phyloP scores from a whole-genome alignment of 2,113 vertebrate genomes.

The Pionites leucogaster region DNA sequence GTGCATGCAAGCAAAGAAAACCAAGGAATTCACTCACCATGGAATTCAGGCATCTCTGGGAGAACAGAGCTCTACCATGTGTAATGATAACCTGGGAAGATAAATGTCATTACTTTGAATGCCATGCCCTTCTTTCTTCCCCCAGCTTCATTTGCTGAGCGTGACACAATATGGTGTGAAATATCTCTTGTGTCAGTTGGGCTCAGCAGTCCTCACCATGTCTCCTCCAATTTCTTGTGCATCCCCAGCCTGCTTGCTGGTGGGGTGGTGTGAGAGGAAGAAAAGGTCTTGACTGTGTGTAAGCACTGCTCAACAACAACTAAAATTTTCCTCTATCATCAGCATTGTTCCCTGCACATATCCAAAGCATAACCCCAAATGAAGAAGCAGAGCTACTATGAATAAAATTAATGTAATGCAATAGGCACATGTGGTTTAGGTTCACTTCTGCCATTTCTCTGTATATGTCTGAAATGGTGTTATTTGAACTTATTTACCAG shows the following conservation, averaged over 20 bases:
- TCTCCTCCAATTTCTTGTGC: background rate
- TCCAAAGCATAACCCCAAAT: background rate
- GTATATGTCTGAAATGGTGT: background rate
- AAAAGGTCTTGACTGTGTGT: background rate
- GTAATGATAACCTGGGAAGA: background rate
- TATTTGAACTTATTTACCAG: background rate
- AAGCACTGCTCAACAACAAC: background rate
- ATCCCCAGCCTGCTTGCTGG: accelerated
- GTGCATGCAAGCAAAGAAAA: background rate
- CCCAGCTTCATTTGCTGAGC: background rate
- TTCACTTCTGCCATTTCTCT: background rate
- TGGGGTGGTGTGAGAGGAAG: background rate
- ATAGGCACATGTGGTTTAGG: background rate
- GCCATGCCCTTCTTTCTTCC: too few species aligned
- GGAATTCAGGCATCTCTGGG: background rate
- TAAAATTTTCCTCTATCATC: background rate
- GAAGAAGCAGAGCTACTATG: background rate
- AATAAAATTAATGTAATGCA: background rate
- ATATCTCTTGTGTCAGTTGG: background rate
- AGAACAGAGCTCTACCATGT: background rate
- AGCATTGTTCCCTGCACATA: background rate
- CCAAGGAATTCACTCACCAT: background rate
- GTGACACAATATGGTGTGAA: too few species aligned
- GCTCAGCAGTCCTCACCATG: background rate
- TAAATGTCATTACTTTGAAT: background rate